phyloP scores from a whole-genome alignment of 2,888 invertebrate genomes.

The Lymantria monacha region DNA sequence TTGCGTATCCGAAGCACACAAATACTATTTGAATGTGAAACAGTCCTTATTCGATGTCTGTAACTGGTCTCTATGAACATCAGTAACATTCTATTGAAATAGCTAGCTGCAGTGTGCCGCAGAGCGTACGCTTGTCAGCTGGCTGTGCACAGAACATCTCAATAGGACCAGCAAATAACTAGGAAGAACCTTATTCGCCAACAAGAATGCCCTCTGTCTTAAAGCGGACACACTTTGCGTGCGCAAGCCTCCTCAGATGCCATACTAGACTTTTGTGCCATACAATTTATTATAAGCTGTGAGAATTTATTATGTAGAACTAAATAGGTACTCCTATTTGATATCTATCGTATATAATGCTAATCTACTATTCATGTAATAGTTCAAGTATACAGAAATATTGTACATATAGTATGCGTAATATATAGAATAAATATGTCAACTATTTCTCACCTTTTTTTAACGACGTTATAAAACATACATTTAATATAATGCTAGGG shows the following conservation, averaged over 20 bases:
- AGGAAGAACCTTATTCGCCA: slow-evolving; percentile 58
- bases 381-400: too few relatives aligned
- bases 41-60: slow-evolving; percentile 37
- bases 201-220: slow-evolving; percentile 54
- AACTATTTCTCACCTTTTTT: too few relatives aligned
- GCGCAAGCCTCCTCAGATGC: slow-evolving; percentile 29
- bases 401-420: slow-evolving; percentile 21
- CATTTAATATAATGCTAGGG: too few relatives aligned
- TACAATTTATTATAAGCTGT: slow-evolving; percentile 31
- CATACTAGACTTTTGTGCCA: slow-evolving; percentile 31
- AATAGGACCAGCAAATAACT: slow-evolving; percentile 56
- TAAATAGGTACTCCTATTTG: slow-evolving; percentile 28
- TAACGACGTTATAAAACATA: background rate
- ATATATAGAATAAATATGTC: background rate
- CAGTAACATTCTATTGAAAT: slow-evolving; percentile 42
- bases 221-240: slow-evolving; percentile 46
- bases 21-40: slow-evolving; percentile 37
- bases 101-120: slow-evolving; percentile 48
- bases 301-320: slow-evolving; percentile 28
- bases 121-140: slow-evolving; percentile 60
- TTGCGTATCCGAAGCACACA: slow-evolving; percentile 26
- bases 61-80: slow-evolving; percentile 38
- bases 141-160: slow-evolving; percentile 63
- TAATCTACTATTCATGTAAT: background rate
- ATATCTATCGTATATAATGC: slow-evolving; percentile 19